phyloP scores from a whole-genome alignment of 2,888 invertebrate genomes.

The Emesis russula region DNA sequence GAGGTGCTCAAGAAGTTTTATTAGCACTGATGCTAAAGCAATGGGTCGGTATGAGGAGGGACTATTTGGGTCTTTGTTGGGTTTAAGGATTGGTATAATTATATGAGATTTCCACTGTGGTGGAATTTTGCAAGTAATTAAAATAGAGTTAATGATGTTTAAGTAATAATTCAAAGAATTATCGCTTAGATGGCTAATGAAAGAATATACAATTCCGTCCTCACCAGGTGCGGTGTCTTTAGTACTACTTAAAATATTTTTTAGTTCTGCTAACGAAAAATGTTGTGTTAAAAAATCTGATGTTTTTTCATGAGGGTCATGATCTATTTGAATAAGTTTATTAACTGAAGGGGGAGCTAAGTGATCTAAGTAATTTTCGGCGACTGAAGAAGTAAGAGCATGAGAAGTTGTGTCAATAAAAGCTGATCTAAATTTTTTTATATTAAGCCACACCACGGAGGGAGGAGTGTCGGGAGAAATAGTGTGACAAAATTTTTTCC shows the following conservation, averaged over 20 bases:
- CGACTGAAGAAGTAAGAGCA: not conserved
- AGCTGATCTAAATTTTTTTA: not conserved
- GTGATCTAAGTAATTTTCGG: not conserved
- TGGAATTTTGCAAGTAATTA: not conserved
- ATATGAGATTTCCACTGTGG: constrained; percentile 27
- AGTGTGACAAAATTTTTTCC: too few species aligned
- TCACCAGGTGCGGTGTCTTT: not conserved
- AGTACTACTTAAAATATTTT: not conserved
- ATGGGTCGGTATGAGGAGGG: constrained; percentile 35
- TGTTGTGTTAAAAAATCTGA: not conserved
- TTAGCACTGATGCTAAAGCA: constrained; percentile 35
- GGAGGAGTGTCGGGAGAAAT: not conserved
- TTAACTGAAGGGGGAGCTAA: not conserved
- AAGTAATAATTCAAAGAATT: not conserved
- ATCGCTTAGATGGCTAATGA: not conserved
- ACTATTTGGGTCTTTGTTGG: constrained; percentile 25
- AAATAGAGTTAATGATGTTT: not conserved
- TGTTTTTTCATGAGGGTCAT: not conserved
- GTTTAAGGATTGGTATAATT: constrained; percentile 37
- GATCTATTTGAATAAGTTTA: not conserved
- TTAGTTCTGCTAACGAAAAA: not conserved
- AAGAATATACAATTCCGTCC: not conserved
- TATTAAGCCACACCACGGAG: not conserved
- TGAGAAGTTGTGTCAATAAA: not conserved
- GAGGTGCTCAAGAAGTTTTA: constrained; percentile 27